Base-by-base conservation (phyloP, 2,888 invertebrate species). In the Aphrophora alni region DNA sequence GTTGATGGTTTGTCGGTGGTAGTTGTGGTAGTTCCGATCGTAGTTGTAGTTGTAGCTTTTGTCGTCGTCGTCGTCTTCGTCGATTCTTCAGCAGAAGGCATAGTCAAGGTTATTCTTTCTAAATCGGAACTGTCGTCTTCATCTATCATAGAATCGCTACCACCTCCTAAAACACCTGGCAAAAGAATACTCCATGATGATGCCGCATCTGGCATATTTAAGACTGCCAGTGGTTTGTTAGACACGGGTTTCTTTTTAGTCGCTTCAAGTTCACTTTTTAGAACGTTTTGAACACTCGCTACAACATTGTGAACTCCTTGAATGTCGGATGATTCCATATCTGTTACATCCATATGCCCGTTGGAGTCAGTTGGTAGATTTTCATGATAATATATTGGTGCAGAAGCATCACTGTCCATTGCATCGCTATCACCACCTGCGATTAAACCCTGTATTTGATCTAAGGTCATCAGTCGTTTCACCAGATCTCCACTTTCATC, bases 391-490 rank as follows among this genome's bases (percentile, higher is more conserved):
- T 85, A 91, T 83, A 83, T 88, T 88, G 80, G 90, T 24, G 83
- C 81, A 17, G 83, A 83, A 0, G 84, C 82, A 7, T 84, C 85
- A 33, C 69, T 80, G 17, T 83, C 83, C 51, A 83, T 89, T 77
- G 91, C 92, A 72, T 93, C 92, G 81, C 93, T 93, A 87, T 95
- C 95, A 0, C 95, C 95, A 44, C 93, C 94, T 0, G 96, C 96
- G 38, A 96, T 95, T 82, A 96, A 93, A 69, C 94, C 93, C 87
- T 95, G 95, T 83, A 96, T 96, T 89, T 96, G 95, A 86, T 94
- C 92, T 85, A 95, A 89, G 8, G 95, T 95, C 96, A 96, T 96
- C 38, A 95, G 90, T 82, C 94, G 91, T 86, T 95, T 95, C 0
- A 96, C 93, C 26, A 96, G 90, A 86, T 96, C 95, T 17, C 96